A percentile compares a stretch with the other conserved stretches of the same genome.
Evolutionary conservation across 1,140 invertebrate genomes (phyloP).

Genomic region (Parasteatoda tepidariorum): DNA sequence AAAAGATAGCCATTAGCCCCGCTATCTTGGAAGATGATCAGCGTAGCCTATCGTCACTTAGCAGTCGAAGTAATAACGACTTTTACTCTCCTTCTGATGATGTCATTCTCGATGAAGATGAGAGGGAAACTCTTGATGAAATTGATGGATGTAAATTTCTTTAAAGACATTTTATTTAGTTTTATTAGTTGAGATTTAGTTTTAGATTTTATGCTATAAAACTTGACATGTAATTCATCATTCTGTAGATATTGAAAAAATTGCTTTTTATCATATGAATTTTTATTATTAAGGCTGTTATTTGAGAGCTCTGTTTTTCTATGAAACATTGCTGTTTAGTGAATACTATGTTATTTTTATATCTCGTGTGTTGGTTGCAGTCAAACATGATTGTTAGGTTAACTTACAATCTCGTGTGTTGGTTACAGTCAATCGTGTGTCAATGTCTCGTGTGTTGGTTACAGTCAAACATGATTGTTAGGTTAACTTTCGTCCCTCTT

Average conservation of each 20-base stretch:
- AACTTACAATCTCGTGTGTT: too few relatives aligned
- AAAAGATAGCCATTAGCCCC: conserved; percentile 14
- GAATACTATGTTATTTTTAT: too few relatives aligned
- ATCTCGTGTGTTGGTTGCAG: too few relatives aligned
- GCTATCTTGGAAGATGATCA: conserved; percentile 26
- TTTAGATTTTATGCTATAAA: too few relatives aligned
- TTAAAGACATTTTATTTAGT: conserved; percentile 23
- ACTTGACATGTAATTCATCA: too few relatives aligned
- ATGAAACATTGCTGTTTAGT: too few relatives aligned
- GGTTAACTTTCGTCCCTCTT: too few relatives aligned
- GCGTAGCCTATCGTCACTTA: conserved; percentile 61
- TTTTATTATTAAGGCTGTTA: neutral
- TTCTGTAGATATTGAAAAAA: too few relatives aligned
- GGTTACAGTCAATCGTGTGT: too few relatives aligned
- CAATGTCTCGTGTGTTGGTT: too few relatives aligned
- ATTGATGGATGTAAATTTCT: conserved; percentile 69
- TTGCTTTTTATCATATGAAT: neutral
- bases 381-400: too few relatives aligned
- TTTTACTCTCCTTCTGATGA: conserved; percentile 64
- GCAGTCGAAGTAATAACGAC: conserved; percentile 60
- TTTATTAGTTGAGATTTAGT: neutral
- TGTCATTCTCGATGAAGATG: conserved; percentile 70
- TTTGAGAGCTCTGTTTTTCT: neutral
- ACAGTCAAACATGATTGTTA: too few relatives aligned
- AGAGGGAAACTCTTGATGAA: conserved; percentile 70